Base-by-base conservation (phyloP, 2,113 vertebrate species). In the Acanthisitta chloris region DNA sequence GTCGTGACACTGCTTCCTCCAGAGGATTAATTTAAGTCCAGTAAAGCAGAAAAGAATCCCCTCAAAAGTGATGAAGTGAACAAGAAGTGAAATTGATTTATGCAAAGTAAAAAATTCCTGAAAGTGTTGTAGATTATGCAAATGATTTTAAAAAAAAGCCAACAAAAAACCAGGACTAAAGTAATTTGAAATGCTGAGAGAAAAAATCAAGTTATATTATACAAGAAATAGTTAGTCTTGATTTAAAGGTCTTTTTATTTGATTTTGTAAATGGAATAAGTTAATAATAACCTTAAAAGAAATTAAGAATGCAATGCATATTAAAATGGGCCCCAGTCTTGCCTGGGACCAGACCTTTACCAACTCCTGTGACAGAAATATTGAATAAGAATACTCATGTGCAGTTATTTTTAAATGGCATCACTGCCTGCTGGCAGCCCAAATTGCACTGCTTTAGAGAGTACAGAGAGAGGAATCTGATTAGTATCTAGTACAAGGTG, bases 21-120 rank as follows among this genome's bases (percentile, higher is more conserved):
- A 77, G 94, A 96, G 96, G 97, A 97, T 97, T 97, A 98, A 97
- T 97, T 97, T 96, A 95, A 97, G 95, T 96, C 96, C 94, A 91
- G 83, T 70, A 94, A 97, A 96, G 94, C 73, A 95, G 86, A 91
- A 97, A 73, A 94, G 80, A 95, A 96, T 95, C 52, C 80, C 72
- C 86, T 92, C 92, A 81, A 81, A 96, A 97, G 86, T 82, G 91
- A 95, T 90, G 95, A 94, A 91, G 94, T 94, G 95, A 98, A 96
- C 93, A 96, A 88, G 95, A 96, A 98, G 89, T 16, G 34, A 97
- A 97, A 97, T 96, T 96, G 97, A 97, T 97, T 97, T 98, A 98
- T 97, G 96, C 95, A 97, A 97, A 97, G 57, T 71, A 94, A 97
- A 73, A 89, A 79, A 96, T 96, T 92, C 96, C 86, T 96, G 88